Evolutionary conservation across 2,113 vertebrate species (phyloP).

Genomic region (Sigmodon hispidus): DNA sequence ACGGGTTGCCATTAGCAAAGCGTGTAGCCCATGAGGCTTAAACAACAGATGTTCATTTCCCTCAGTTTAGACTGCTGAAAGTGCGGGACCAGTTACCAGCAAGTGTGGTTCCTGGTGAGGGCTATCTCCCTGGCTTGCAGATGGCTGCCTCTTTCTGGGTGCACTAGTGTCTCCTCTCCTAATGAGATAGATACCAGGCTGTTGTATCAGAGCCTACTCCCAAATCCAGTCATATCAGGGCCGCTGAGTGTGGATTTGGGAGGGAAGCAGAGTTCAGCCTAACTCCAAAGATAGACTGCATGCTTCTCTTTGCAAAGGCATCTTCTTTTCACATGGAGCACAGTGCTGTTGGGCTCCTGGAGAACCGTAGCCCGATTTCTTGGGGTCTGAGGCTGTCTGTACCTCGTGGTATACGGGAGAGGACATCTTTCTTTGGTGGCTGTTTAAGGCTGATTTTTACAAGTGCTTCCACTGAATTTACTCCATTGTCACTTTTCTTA

Average conservation of each 20-base stretch:
- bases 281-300: conserved; percentile 17
- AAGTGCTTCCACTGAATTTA: neutral
- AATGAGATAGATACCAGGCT: neutral
- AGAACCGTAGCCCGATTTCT: neutral
- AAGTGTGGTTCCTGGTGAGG: conserved; percentile 2
- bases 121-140: conserved; percentile 7
- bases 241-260: neutral
- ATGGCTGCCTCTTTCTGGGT: neutral
- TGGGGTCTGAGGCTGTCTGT: neutral
- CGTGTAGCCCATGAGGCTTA: neutral
- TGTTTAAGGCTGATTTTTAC: neutral
- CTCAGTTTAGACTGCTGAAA: neutral
- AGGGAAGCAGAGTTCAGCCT: neutral
- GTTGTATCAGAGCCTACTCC: neutral
- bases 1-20: neutral
- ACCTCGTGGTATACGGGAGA: neutral
- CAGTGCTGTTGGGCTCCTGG: neutral
- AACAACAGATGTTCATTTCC: neutral
- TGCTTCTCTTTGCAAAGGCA: neutral
- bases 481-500: neutral
- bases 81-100: neutral
- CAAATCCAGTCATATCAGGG: neutral
- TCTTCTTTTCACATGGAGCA: neutral
- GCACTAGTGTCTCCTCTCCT: neutral
- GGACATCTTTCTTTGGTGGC: neutral